phyloP scores from a whole-genome alignment of 2,113 vertebrate species.

The Alligator sinensis region DNA sequence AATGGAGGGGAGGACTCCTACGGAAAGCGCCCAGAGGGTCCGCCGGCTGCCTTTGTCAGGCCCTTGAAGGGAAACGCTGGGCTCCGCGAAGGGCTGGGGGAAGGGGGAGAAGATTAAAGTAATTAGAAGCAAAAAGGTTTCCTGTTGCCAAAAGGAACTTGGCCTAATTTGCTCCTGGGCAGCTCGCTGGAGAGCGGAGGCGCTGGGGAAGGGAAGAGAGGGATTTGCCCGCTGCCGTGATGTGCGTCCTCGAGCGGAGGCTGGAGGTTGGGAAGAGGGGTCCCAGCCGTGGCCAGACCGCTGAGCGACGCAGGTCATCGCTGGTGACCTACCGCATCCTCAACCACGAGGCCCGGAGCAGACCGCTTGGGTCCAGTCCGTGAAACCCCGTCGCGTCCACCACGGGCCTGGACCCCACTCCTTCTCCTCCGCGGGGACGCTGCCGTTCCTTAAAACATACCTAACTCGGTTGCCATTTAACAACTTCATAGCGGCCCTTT shows the following conservation, averaged over 20 bases:
- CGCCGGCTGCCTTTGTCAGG: not conserved
- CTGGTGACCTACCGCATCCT: not conserved
- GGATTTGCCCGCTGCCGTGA: conserved; percentile 3
- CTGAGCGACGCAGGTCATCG: not conserved
- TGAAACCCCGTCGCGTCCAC: not conserved
- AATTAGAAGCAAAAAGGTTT: conserved; percentile 38
- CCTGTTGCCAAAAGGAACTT: not conserved
- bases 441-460: not conserved
- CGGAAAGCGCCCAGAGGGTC: not conserved
- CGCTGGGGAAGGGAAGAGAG: not conserved
- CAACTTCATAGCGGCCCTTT: not conserved
- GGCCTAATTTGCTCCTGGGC: conserved; percentile 45
- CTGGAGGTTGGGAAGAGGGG: not conserved
- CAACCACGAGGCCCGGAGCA: not conserved
- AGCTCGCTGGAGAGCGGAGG: not conserved
- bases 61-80: not conserved
- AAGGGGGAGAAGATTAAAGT: not conserved
- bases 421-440: not conserved
- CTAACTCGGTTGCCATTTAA: not conserved
- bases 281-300: not conserved
- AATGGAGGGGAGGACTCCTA: not conserved
- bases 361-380: not conserved
- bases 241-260: not conserved
- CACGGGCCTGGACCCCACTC: rapidly evolving
- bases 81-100: not conserved